phyloP scores from a whole-genome alignment of 2,888 invertebrate genomes.

The Anarsia innoxiella region DNA sequence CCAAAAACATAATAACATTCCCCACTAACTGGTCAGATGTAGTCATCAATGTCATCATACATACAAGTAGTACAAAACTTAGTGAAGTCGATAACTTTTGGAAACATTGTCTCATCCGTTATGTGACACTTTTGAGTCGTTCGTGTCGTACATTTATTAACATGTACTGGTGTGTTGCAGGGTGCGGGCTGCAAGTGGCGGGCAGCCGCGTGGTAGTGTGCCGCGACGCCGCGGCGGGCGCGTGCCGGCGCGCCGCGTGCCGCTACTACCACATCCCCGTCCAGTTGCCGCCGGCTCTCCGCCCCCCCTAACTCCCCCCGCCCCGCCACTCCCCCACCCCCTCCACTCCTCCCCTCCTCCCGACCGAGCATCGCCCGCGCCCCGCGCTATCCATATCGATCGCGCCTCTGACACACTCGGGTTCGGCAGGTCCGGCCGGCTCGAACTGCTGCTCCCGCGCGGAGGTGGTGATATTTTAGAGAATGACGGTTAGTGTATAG shows the following conservation, averaged over 20 bases:
- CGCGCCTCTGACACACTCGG: slow-evolving; percentile 60
- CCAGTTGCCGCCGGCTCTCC: slow-evolving; percentile 86
- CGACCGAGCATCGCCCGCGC: slow-evolving; percentile 40
- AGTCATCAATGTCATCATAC: no score
- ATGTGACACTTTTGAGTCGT: no score
- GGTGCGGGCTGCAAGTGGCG: slow-evolving; percentile 95
- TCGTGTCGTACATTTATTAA: no score
- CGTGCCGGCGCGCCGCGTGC: slow-evolving; percentile 94
- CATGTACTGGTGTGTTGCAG: slow-evolving; percentile 73
- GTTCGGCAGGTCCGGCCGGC: slow-evolving; percentile 49
- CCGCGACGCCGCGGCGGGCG: slow-evolving; percentile 95
- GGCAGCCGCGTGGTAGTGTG: slow-evolving; percentile 97
- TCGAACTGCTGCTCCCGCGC: no score
- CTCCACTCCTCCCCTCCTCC: slow-evolving; percentile 16
- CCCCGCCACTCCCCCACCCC: slow-evolving; percentile 21
- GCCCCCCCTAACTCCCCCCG: slow-evolving; percentile 58
- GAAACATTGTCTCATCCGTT: no score
- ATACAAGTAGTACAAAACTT: no score
- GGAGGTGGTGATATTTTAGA: slow-evolving; percentile 53
- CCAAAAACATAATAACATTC: no score
- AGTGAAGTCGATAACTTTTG: no score
- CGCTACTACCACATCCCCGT: slow-evolving; percentile 98
- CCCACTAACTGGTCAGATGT: no score
- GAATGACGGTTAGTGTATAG: slow-evolving; percentile 52
- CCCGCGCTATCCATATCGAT: slow-evolving; percentile 52